Conservation (phyloP, 2,113 vertebrate species). For the Oreotrochilus melanogaster region DNA sequence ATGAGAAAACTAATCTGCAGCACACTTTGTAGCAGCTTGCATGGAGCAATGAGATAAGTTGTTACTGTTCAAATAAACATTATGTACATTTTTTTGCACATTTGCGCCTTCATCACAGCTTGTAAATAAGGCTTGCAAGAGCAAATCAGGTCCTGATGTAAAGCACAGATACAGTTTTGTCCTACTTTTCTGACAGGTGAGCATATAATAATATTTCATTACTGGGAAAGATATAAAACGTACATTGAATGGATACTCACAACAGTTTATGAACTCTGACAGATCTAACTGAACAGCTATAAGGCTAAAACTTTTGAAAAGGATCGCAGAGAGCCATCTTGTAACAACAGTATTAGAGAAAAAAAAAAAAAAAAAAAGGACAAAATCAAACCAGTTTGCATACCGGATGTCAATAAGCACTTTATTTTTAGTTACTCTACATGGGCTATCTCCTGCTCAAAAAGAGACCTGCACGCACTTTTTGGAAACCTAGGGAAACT, state of each 20-base stretch:
- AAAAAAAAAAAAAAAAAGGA: background rate
- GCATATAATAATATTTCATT: background rate
- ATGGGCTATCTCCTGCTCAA: background rate
- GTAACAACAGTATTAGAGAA: background rate
- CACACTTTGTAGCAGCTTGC: background rate
- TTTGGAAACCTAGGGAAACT: background rate
- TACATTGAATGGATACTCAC: background rate
- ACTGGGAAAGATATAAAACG: background rate
- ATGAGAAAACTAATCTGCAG: background rate
- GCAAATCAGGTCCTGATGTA: background rate
- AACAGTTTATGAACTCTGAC: background rate
- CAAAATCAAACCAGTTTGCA: background rate
- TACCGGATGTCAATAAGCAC: background rate
- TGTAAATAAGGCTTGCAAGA: background rate
- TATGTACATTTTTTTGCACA: background rate
- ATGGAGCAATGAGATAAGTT: background rate
- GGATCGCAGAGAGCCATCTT: background rate
- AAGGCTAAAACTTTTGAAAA: background rate
- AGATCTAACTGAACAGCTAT: background rate
- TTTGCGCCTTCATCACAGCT: background rate
- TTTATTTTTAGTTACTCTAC: fast-evolving
- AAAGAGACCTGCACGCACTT: background rate
- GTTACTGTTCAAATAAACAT: background rate
- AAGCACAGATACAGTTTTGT: background rate
- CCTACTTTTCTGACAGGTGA: background rate